Percentiles rank a stretch among this genome's conserved stretches.
Conservation (phyloP, 2,797 vertebrate species). For the Gymnothorax reevesii region DNA sequence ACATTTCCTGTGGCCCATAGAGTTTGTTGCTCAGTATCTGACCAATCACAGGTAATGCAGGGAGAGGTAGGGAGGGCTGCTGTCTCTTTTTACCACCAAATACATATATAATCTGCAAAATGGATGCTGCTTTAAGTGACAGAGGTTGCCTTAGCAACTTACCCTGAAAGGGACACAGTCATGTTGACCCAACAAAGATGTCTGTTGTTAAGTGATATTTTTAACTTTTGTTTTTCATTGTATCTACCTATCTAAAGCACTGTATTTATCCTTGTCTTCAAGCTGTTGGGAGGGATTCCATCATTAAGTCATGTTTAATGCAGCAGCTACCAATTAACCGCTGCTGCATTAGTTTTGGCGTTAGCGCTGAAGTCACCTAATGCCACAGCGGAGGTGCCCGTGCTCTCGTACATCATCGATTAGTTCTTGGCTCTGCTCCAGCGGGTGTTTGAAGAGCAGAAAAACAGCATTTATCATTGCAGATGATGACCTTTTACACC, state of each 20-base stretch:
- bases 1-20: no score
- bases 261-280: constrained; percentile 12
- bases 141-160: background rate
- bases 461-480: constrained; percentile 25
- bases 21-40: no score
- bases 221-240: background rate
- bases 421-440: constrained; percentile 25
- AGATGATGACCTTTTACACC: background rate
- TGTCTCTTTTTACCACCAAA: background rate
- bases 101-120: background rate
- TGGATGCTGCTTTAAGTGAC: background rate
- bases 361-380: constrained; percentile 35
- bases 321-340: constrained; percentile 27
- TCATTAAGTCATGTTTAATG: constrained; percentile 27
- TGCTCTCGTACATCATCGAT: constrained; percentile 37
- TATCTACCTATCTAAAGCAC: background rate
- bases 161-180: background rate
- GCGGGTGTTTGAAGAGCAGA: constrained; percentile 38
- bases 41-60: background rate
- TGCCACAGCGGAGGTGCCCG: constrained; percentile 36
- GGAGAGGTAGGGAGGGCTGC: background rate
- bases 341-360: constrained; percentile 30
- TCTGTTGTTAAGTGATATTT: background rate
- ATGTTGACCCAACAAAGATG: background rate
- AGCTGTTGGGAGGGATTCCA: constrained; percentile 15